Evolutionary conservation across 2,113 vertebrate genomes (phyloP), one percentile per base, ranked within the genome.

Genomic region (Recurvirostra avosetta): DNA sequence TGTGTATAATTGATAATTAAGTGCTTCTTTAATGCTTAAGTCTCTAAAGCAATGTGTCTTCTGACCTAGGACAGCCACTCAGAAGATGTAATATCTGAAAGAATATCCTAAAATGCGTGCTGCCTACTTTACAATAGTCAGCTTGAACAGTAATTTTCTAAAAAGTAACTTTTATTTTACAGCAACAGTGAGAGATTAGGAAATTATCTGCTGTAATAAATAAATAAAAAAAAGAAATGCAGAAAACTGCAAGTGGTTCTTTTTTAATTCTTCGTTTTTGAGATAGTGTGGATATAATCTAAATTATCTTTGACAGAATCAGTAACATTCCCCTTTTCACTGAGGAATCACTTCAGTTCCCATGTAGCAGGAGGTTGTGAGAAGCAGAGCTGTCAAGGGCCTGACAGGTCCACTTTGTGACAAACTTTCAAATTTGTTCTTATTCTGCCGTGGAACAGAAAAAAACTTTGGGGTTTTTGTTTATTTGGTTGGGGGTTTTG

Each of bases 121-220:
- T 68, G 63, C 36, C 43, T 87, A 19, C 27, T 84, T 68, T 59
- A 80, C 17, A 55, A 55, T 47, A 74, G 49, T 86, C 75, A 79
- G 18, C 15, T 52, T 76, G 88, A 95, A 84, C 76, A 92, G 26
- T 68, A 67, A 83, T 95, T 95, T 92, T 81, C 80, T 90, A 94
- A 94, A 94, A 63, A 91, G 47, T 76, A 45, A 29, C 77, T 91
- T 94, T 38, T 74, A 85, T 96, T 97, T 95, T 78, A 70, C 30
- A 88, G n/a, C 61, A 94, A 63, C 16, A 96, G 59, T 84, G 74
- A 74, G 32, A 59, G 36, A 43, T 92, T 86, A 83, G 21, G 87
- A 89, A 96, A 96, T 95, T 55, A 94, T 65, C 56, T 62, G 32
- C 71, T 94, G 11, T 78, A 89, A 78, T 71, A 32, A 10, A 86